Evolutionary conservation across 2,113 vertebrate species (phyloP).

Genomic region (Tachysurus vachellii): DNA sequence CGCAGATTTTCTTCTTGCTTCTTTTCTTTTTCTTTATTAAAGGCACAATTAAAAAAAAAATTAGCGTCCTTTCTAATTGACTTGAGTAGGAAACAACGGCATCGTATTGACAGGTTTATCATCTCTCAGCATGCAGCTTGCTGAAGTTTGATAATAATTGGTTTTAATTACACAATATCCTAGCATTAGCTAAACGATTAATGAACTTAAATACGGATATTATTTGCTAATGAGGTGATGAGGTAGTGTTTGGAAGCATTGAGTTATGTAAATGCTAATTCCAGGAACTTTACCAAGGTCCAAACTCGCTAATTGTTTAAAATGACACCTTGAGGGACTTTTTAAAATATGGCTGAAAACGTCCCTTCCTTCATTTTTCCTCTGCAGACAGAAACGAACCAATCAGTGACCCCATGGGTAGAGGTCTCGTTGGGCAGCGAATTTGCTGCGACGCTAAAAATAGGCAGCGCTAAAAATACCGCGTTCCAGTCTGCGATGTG

Average conservation of each 20-base stretch:
- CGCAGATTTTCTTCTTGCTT: not conserved
- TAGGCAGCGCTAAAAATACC: constrained; percentile 54
- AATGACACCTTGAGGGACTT: too few species aligned
- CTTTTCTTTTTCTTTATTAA: not conserved
- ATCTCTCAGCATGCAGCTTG: not conserved
- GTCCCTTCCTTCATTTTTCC: constrained; percentile 20
- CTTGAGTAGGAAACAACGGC: too few species aligned
- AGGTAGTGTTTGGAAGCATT: not conserved
- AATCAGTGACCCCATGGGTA: constrained; percentile 42
- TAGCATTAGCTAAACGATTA: not conserved
- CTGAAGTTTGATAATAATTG: not conserved
- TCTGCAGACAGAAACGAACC: constrained; percentile 46
- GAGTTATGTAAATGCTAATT: not conserved
- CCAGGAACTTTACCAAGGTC: not conserved
- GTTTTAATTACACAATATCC: not conserved
- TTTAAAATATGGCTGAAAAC: not conserved
- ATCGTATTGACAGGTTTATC: not conserved
- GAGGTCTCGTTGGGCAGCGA: not conserved
- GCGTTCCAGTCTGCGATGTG: constrained; percentile 30
- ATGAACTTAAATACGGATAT: not conserved
- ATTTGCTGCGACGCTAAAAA: constrained; percentile 43
- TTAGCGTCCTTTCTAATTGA: too few species aligned
- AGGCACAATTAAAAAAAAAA: not conserved
- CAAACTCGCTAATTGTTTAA: not conserved
- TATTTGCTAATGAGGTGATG: not conserved